Conservation (phyloP, 1,140 invertebrate species). For the Megathymus violae region DNA sequence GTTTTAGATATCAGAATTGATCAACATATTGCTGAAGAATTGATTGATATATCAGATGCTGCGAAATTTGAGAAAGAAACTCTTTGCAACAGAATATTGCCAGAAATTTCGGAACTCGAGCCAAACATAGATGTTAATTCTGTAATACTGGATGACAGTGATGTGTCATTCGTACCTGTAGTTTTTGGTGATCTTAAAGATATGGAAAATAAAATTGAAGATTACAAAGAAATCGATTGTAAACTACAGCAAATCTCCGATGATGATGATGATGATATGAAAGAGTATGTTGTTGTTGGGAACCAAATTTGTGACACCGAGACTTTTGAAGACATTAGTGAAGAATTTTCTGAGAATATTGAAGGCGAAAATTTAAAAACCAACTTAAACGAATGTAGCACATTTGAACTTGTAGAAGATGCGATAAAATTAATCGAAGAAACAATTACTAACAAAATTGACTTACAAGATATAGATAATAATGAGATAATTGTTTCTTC, state of each 20-base stretch:
- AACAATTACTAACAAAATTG: slow-evolving; percentile 9
- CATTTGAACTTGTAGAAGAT: slow-evolving; percentile 44
- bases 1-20: background rate
- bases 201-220: slow-evolving; percentile 23
- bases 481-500: too few species aligned
- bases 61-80: slow-evolving; percentile 5
- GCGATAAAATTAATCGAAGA: slow-evolving; percentile 45
- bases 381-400: slow-evolving; percentile 27
- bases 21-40: background rate
- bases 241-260: slow-evolving; percentile 22
- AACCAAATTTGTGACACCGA: slow-evolving; percentile 33
- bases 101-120: background rate
- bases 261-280: slow-evolving; percentile 34
- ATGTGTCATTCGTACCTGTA: slow-evolving; percentile 39
- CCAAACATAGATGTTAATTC: background rate
- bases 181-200: slow-evolving; percentile 53
- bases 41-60: too few species aligned
- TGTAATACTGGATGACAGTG: slow-evolving; percentile 28
- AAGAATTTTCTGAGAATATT: background rate
- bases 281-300: slow-evolving; percentile 42
- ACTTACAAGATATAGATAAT: slow-evolving; percentile 1
- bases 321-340: slow-evolving; percentile 9
- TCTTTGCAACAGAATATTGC: background rate
- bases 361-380: background rate
- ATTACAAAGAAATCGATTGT: background rate